Evolutionary conservation across 2,888 invertebrate genomes (phyloP).

Genomic region (Coleophora flavipennella): DNA sequence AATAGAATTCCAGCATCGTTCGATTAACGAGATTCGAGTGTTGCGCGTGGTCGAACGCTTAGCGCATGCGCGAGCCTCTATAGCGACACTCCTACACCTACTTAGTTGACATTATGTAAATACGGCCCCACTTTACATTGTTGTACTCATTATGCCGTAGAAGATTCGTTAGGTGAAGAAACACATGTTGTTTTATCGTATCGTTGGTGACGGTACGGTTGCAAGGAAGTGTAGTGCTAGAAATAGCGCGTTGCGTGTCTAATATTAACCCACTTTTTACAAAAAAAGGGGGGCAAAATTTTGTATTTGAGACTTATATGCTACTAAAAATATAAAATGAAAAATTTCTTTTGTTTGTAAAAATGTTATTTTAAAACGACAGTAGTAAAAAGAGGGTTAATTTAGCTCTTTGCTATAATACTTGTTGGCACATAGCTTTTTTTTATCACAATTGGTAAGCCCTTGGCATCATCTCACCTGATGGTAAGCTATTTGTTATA

Average conservation of each 20-base stretch:
- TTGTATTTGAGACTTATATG: no score
- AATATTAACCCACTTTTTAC: slow-evolving; percentile 4
- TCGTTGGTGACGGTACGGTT: slow-evolving; percentile 25
- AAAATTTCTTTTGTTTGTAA: no score
- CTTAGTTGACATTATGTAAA: slow-evolving; percentile 73
- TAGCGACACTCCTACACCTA: slow-evolving; percentile 64
- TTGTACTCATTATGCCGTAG: slow-evolving; percentile 65
- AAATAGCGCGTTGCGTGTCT: not conserved
- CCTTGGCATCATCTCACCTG: no score
- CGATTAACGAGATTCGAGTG: slow-evolving; percentile 63
- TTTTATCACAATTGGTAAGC: no score
- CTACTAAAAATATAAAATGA: no score
- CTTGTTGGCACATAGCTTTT: no score
- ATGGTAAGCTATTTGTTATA: no score
- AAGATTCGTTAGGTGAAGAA: slow-evolving; percentile 73
- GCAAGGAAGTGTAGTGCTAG: slow-evolving; percentile 27
- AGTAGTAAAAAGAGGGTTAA: no score
- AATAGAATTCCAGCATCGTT: slow-evolving; percentile 60
- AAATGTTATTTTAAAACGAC: no score
- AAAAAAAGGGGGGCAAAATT: no score
- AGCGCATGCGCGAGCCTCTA: slow-evolving; percentile 5
- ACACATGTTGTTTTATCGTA: slow-evolving; percentile 70
- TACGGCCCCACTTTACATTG: slow-evolving; percentile 67
- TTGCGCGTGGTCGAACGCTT: slow-evolving; percentile 13
- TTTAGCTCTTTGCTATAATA: no score